These are phyloP conservation scores for Scomber scombrus DNA, from an alignment of 2,113 vertebrate species.

Conservation along the genomic window DNA sequence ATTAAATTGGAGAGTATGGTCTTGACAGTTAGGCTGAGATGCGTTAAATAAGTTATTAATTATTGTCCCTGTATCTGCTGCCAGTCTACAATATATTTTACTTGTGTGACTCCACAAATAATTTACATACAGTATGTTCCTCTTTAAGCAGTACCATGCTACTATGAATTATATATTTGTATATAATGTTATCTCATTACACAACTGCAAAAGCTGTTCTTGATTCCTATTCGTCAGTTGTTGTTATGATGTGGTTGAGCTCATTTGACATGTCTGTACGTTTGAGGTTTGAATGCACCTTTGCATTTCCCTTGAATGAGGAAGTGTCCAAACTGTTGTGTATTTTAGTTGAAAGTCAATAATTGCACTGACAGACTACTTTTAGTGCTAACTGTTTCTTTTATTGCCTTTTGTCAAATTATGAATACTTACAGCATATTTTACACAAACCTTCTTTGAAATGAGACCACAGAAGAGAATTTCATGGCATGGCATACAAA, in stretches of 20 bases:
- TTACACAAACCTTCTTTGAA: conserved; percentile 52
- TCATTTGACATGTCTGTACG: too few species aligned
- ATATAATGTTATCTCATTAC: too few species aligned
- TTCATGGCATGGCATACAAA: conserved; percentile 1
- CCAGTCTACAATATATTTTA: too few species aligned
- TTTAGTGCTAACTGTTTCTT: conserved; percentile 32
- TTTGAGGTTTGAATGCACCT: too few species aligned
- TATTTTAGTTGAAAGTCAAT: not conserved
- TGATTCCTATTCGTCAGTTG: not conserved
- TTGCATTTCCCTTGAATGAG: too few species aligned
- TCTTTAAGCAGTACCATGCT: not conserved
- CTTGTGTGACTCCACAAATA: not conserved
- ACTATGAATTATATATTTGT: too few species aligned
- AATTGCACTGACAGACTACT: not conserved
- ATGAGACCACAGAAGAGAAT: not conserved
- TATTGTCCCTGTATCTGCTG: too few species aligned
- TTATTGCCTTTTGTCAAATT: conserved; percentile 66
- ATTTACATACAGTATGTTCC: not conserved
- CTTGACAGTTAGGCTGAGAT: too few species aligned
- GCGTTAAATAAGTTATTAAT: too few species aligned
- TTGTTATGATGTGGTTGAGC: not conserved
- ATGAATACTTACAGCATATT: conserved; percentile 55
- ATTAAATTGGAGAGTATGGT: too few species aligned
- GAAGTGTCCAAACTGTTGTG: too few species aligned
- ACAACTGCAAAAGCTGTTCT: not conserved